phyloP scores from a whole-genome alignment of 2,797 vertebrate genomes.

The Tarsius wallacei region DNA sequence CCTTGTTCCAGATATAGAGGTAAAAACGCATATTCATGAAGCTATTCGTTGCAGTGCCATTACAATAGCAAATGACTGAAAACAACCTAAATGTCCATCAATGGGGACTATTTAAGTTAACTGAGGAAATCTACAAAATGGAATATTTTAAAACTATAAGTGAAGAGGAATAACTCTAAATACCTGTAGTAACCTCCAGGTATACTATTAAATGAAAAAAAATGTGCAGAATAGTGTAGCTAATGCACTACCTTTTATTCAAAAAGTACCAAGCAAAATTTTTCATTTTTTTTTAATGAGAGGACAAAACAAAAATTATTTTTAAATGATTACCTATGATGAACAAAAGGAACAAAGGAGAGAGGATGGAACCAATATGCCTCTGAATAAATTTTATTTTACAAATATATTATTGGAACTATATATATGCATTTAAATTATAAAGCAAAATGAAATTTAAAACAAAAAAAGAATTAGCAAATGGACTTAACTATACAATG shows the following conservation, averaged over 20 bases:
- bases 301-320: background rate
- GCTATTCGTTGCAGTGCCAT: background rate
- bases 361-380: background rate
- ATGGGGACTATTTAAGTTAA: background rate
- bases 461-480: background rate
- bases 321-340: background rate
- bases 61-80: background rate
- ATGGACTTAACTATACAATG: background rate
- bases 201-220: background rate
- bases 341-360: background rate
- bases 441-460: slow-evolving; percentile 45
- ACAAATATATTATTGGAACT: background rate
- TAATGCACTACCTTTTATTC: background rate
- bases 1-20: background rate
- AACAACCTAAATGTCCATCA: background rate
- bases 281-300: background rate
- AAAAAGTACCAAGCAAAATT: background rate
- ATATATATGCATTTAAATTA: background rate
- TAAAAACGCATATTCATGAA: background rate
- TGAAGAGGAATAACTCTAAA: background rate
- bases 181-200: background rate
- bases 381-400: background rate
- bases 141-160: background rate
- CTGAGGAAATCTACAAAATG: background rate
- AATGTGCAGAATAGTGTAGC: background rate